A percentile compares a stretch with the other conserved stretches of the same genome.
Evolutionary conservation across 1,140 invertebrate species (phyloP).

Genomic region (Drosophila elegans): DNA sequence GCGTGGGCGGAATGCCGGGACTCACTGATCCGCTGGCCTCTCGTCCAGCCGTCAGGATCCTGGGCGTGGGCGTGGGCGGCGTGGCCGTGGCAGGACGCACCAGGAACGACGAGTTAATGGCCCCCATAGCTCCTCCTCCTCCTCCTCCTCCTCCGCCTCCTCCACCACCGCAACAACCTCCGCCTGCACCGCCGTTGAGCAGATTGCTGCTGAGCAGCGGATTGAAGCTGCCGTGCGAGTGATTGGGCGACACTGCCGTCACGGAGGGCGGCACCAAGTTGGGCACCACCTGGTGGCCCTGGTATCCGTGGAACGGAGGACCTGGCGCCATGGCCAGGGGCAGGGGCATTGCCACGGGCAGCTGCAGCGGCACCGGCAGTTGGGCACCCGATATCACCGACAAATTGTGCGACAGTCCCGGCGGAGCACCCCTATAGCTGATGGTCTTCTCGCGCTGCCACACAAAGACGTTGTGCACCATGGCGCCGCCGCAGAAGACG

Average conservation of each 20-base stretch:
- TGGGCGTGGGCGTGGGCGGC: conserved; percentile 85
- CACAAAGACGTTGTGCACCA: conserved; percentile 97
- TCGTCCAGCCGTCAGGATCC: conserved; percentile 71
- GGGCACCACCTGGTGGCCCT: conserved; percentile 10
- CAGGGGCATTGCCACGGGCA: conserved; percentile 7
- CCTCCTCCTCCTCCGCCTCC: conserved; percentile 36
- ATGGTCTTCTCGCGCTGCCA: conserved; percentile 95
- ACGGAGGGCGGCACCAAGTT: conserved; percentile 66
- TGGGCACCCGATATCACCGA: conserved; percentile 45
- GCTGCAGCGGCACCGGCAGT: conserved; percentile 18
- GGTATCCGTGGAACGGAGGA: conserved; percentile 62
- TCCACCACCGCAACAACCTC: conserved; percentile 20
- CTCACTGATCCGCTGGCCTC: conserved; percentile 88
- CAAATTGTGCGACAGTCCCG: conserved; percentile 31
- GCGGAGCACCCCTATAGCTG: conserved; percentile 84
- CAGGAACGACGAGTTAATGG: conserved; percentile 73
- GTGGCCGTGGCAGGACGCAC: conserved; percentile 86
- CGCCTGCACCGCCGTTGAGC: conserved; percentile 23
- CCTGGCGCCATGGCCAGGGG: conserved; percentile 22
- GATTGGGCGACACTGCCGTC: conserved; percentile 82
- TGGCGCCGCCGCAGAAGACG: conserved; percentile 95
- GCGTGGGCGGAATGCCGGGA: conserved; percentile 87
- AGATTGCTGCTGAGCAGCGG: conserved; percentile 58
- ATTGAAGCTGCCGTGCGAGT: conserved; percentile 84
- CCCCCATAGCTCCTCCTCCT: conserved; percentile 23